These are phyloP conservation scores for Chaitophorus viminalis DNA, from an alignment of 2,888 invertebrate genomes.

Conservation along the genomic window DNA sequence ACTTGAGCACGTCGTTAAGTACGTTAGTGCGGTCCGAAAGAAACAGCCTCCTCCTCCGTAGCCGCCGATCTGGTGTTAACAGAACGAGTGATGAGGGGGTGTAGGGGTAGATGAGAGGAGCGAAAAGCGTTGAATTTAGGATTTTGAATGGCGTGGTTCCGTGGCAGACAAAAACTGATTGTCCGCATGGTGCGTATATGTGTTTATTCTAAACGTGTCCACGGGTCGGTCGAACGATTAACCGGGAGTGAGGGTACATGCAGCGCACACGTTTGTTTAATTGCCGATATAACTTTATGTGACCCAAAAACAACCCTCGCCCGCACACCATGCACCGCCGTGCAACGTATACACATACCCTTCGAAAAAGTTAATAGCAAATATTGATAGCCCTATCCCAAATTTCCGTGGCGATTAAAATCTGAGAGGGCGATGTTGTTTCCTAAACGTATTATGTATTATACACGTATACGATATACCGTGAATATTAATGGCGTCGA, in stretches of 20 bases:
- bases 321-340: too few species aligned
- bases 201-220: constrained; percentile 31
- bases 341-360: neutral
- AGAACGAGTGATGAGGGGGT: too few species aligned
- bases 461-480: neutral
- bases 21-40: neutral
- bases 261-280: constrained; percentile 59
- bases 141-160: constrained; percentile 20
- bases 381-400: constrained; percentile 56
- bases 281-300: constrained; percentile 51
- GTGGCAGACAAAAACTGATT: constrained; percentile 6
- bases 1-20: constrained; percentile 35
- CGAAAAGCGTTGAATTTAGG: constrained; percentile 21
- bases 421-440: constrained; percentile 1
- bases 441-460: neutral
- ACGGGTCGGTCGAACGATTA: constrained; percentile 29
- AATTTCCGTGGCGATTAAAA: constrained; percentile 51
- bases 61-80: neutral
- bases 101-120: too few species aligned
- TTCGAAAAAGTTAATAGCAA: constrained; percentile 52
- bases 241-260: constrained; percentile 17
- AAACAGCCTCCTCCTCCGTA: neutral
- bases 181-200: neutral
- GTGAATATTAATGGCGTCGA: constrained; percentile 51
- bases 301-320: constrained; percentile 10